These are phyloP conservation scores for Venustoraphidia nigricollis DNA, from an alignment of 2,888 invertebrate genomes.

Conservation along the genomic window DNA sequence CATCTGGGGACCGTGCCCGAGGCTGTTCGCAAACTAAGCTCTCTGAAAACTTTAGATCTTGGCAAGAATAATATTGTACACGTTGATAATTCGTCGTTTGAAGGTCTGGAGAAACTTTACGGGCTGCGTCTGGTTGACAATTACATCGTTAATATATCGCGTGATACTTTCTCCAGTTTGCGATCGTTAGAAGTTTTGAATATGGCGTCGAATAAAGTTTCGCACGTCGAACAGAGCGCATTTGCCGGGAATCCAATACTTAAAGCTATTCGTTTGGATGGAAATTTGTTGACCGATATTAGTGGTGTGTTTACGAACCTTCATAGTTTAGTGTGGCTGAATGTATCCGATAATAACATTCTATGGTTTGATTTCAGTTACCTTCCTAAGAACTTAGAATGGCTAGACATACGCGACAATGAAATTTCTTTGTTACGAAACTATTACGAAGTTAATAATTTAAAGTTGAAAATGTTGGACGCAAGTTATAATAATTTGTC, in stretches of 20 bases:
- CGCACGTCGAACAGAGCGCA: constrained; percentile 61
- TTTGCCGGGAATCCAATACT: constrained; percentile 59
- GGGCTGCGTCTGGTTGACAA: constrained; percentile 68
- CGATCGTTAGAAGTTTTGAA: constrained; percentile 63
- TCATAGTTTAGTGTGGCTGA: constrained; percentile 61
- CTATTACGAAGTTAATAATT: constrained; percentile 48
- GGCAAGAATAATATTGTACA: constrained; percentile 65
- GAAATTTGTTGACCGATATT: constrained; percentile 61
- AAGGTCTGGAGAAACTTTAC: constrained; percentile 56
- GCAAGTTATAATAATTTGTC: constrained; percentile 57
- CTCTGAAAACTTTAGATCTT: constrained; percentile 62
- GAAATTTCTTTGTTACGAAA: constrained; percentile 60
- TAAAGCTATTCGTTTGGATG: constrained; percentile 60
- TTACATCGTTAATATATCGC: constrained; percentile 58
- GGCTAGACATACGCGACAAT: constrained; percentile 71
- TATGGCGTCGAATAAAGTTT: constrained; percentile 63
- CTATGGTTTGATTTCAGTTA: constrained; percentile 69
- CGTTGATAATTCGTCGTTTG: constrained; percentile 55
- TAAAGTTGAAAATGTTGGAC: constrained; percentile 60
- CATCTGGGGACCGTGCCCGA: constrained; percentile 50
- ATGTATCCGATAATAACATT: constrained; percentile 65
- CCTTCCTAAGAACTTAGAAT: constrained; percentile 57
- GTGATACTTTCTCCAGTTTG: constrained; percentile 54
- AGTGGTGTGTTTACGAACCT: constrained; percentile 62
- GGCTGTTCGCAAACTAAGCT: constrained; percentile 51